Conservation (phyloP, 92 coral and sea anemone genomes). For the Siderastrea siderea region DNA sequence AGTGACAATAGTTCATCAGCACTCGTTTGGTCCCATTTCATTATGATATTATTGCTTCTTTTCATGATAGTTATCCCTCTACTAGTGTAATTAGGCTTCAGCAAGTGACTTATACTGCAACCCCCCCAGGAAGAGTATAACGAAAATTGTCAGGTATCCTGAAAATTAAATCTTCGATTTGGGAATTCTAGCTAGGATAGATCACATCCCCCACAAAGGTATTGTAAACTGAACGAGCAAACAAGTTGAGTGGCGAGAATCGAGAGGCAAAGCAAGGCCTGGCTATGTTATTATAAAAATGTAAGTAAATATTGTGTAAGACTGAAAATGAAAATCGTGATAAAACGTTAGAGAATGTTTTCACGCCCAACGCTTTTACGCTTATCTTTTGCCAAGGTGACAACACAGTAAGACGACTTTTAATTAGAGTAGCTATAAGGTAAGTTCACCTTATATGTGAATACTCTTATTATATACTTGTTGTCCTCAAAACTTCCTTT, state of each 20-base stretch:
- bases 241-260: constrained; percentile 11
- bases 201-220: constrained; percentile 35
- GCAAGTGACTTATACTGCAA: background rate
- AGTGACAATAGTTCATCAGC: background rate
- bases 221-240: constrained; percentile 3
- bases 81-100: background rate
- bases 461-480: background rate
- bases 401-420: background rate
- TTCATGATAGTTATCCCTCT: background rate
- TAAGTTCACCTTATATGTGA: too few relatives aligned
- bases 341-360: background rate
- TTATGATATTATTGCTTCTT: background rate
- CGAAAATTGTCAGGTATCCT: constrained; percentile 32
- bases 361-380: background rate
- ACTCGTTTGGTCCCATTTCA: background rate
- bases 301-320: background rate
- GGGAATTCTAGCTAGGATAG: constrained; percentile 3
- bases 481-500: background rate
- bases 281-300: background rate
- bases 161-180: constrained; percentile 25
- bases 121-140: constrained; percentile 41
- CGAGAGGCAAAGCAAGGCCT: background rate
- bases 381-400: background rate
- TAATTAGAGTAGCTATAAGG: too few relatives aligned
- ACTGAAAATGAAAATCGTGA: background rate